Conservation (phyloP, 2,888 invertebrate species). For the Deilephila elpenor region DNA sequence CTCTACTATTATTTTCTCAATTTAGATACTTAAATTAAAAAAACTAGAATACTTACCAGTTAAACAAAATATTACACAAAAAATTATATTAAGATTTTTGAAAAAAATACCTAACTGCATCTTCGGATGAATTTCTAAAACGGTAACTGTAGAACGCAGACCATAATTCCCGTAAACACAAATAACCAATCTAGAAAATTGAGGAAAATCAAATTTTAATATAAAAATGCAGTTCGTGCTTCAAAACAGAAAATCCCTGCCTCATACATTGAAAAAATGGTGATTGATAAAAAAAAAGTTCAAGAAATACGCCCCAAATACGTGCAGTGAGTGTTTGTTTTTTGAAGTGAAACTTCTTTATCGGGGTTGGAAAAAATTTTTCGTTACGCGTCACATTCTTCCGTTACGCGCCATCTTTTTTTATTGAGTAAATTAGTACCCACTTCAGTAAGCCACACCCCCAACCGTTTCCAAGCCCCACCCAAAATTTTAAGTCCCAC, state of each 20-base stretch:
- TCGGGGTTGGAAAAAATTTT: no score
- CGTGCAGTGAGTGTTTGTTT: no score
- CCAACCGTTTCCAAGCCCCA: no score
- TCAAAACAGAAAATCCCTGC: neutral
- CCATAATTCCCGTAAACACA: neutral
- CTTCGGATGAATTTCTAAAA: neutral
- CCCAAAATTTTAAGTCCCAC: no score
- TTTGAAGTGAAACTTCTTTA: no score
- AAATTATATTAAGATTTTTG: neutral
- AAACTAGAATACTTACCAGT: no score
- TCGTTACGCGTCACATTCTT: no score
- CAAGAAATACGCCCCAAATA: constrained; percentile 25
- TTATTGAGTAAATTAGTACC: no score
- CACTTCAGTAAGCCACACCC: no score
- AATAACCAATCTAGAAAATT: neutral
- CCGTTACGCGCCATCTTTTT: no score
- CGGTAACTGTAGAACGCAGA: neutral
- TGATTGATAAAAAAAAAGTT: neutral
- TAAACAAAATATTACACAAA: neutral
- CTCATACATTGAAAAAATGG: neutral
- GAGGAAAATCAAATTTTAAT: neutral
- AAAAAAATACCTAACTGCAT: neutral
- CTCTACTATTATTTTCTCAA: no score
- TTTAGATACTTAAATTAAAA: no score
- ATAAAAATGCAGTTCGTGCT: neutral